These are phyloP conservation scores for Choristoneura fumiferana DNA, from an alignment of 1,140 invertebrate species.

Conservation along the genomic window DNA sequence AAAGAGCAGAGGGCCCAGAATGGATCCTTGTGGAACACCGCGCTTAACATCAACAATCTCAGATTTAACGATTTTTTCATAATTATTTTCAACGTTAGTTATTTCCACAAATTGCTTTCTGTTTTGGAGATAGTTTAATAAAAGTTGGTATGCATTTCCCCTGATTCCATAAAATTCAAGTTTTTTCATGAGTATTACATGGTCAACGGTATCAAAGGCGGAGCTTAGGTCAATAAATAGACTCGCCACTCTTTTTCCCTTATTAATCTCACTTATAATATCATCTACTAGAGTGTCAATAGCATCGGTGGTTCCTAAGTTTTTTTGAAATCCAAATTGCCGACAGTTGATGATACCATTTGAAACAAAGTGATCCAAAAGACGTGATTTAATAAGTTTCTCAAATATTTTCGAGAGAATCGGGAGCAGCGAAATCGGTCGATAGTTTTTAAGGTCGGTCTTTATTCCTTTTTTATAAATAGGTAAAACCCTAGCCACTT, in stretches of 20 bases:
- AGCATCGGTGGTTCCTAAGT: no score
- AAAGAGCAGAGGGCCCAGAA: no score
- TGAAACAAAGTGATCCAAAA: no score
- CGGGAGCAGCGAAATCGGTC: conserved; percentile 21
- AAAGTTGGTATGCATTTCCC: conserved; percentile 2
- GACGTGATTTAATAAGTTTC: conserved; percentile 23
- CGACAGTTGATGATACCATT: no score
- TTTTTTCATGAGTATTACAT: no score
- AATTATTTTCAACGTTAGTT: not conserved
- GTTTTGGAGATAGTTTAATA: conserved; percentile 22
- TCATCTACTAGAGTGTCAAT: no score
- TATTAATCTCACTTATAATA: no score
- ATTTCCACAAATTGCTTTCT: conserved; percentile 24
- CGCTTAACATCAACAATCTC: not conserved
- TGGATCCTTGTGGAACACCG: no score
- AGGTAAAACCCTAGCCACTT: conserved; percentile 24
- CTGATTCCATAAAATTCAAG: conserved; percentile 23
- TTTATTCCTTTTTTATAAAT: conserved; percentile 22
- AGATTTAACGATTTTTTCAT: not conserved
- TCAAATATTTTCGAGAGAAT: conserved; percentile 26
- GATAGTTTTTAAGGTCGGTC: conserved; percentile 19
- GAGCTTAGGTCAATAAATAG: no score
- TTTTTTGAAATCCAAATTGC: no score
- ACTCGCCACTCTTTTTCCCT: no score
- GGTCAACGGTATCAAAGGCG: no score